A percentile compares a stretch with the other conserved stretches of the same genome.
phyloP scores from a whole-genome alignment of 2,113 vertebrate species.

The Tautogolabrus adspersus region DNA sequence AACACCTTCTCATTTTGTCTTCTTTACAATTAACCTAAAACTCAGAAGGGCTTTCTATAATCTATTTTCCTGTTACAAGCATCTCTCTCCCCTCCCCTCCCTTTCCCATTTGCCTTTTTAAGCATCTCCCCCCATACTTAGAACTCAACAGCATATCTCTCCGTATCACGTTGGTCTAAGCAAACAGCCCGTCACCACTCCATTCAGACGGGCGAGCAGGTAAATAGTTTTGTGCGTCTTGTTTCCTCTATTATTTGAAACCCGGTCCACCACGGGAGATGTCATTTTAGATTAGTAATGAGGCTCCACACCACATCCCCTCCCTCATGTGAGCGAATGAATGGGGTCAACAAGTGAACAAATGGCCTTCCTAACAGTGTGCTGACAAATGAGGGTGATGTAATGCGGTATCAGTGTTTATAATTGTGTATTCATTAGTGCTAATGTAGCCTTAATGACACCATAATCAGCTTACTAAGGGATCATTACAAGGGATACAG shows the following conservation, averaged over 20 bases:
- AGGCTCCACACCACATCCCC: slow-evolving; percentile 47
- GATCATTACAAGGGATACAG: slow-evolving; percentile 61
- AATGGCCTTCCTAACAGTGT: slow-evolving; percentile 44
- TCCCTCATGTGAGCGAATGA: slow-evolving; percentile 41
- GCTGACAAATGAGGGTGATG: slow-evolving; percentile 65
- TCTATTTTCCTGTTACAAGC: not conserved
- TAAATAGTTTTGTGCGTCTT: slow-evolving; percentile 49
- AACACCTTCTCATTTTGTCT: not conserved
- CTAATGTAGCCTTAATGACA: slow-evolving; percentile 68
- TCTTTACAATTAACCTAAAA: not conserved
- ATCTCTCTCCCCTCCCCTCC: not conserved
- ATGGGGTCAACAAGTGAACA: slow-evolving; percentile 48
- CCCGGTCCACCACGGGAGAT: slow-evolving; percentile 44
- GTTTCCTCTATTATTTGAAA: slow-evolving; percentile 68
- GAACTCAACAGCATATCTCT: slow-evolving; percentile 5
- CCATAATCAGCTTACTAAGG: slow-evolving; percentile 71
- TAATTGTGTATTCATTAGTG: slow-evolving; percentile 65
- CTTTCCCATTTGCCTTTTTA: not conserved
- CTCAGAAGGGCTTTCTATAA: not conserved
- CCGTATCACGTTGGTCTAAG: slow-evolving; percentile 28
- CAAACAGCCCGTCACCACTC: slow-evolving; percentile 26
- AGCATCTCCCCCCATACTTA: not conserved
- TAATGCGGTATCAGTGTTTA: slow-evolving; percentile 59
- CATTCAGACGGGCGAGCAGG: slow-evolving; percentile 34
- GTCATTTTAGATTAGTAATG: slow-evolving; percentile 73